Conservation (phyloP, 2,113 vertebrate genomes). For the Ovibos moschatus region DNA sequence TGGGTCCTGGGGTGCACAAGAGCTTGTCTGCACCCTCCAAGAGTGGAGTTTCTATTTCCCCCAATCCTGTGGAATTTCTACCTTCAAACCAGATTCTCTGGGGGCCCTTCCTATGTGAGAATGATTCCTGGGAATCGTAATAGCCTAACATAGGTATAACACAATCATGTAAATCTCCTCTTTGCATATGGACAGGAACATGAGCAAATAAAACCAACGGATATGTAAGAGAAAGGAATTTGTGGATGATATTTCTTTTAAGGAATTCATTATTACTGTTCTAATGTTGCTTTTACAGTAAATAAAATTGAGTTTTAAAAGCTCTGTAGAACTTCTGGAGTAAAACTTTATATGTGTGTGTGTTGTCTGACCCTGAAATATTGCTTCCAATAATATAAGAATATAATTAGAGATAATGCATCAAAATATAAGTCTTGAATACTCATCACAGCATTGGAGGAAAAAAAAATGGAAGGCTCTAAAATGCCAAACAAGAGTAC, state of each 20-base stretch:
- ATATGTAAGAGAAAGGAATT: background rate
- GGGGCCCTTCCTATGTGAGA: background rate
- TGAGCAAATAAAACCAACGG: background rate
- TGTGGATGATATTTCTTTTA: background rate
- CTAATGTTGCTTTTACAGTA: conserved; percentile 17
- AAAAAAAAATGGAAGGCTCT: background rate
- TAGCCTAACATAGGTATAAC: background rate
- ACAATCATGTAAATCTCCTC: background rate
- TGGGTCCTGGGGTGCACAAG: background rate
- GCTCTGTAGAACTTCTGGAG: background rate
- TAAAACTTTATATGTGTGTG: background rate
- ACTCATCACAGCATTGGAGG: background rate
- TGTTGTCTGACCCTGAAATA: background rate
- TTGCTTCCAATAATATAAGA: conserved; percentile 1
- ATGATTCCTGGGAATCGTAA: background rate
- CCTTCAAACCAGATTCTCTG: background rate
- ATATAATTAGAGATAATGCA: background rate
- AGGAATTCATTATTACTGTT: conserved; percentile 18
- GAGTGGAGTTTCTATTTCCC: background rate
- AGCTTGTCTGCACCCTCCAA: background rate
- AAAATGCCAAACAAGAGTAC: conserved; percentile 21
- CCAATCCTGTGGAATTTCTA: background rate
- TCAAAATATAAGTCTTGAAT: background rate
- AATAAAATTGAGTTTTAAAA: conserved; percentile 24
- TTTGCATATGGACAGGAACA: background rate